Base-by-base conservation (phyloP, 2,113 vertebrate genomes). In the Actenoides hombroni region DNA sequence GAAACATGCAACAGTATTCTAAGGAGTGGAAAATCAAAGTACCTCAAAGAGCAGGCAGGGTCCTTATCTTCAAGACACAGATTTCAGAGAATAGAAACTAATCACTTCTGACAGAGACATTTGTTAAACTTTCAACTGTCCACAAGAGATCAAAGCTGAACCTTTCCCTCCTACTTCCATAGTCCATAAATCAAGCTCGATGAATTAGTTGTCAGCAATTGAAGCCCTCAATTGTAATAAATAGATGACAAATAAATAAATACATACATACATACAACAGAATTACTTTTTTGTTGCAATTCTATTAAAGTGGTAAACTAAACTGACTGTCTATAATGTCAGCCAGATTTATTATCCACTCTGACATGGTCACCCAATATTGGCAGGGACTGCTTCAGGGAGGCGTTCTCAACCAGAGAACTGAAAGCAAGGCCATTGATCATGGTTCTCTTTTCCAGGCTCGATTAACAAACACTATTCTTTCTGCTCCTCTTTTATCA, bases 311-410 rank as follows among this genome's bases (percentile, higher is more conserved):
- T 37, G 24, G 61, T 91, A 90, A 95, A 86, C 57, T 80, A 83
- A 65, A 88, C 46, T 57, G 75, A 67, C 33, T 61, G 68, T 46
- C 33, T 61, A 40, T 48, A 82, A 54, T 54, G 53, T 91, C 83
- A 86, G 33, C 10, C 53, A 74, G 92, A 88, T 93, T 81, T 91
- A 92, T 96, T 93, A 74, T 78, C 71, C 70, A 65, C 59, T 73
- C 25, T 88, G 73, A 93, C n/a, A 35, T 1, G 1, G 48, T 78
- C 48, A 84, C n/a, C 39, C 51, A 78, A 21, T 40, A 81, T 51
- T 69, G 64, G 16, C 70, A 75, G 18, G 63, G 40, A 51, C 81
- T 88, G 13, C 53, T 69, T 33, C 78, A 86, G 68, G 48, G 69
- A 90, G 35, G 40, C 0, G 0, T 73, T 84, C 46, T 83, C 37